These are phyloP conservation scores for Drosophila athabasca DNA, from an alignment of 1,140 invertebrate genomes.

Conservation along the genomic window DNA sequence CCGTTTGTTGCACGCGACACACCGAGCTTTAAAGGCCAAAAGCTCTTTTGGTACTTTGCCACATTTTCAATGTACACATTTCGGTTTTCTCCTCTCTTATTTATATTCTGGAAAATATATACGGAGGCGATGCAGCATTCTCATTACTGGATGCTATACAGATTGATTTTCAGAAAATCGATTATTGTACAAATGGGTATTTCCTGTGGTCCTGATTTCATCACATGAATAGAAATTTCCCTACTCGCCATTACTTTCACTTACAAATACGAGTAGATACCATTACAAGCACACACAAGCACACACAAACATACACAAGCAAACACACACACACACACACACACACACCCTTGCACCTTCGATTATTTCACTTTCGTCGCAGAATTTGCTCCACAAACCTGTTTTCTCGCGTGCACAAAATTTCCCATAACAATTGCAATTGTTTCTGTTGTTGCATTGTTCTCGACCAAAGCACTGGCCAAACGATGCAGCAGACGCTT, in stretches of 20 bases:
- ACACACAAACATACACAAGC: neutral
- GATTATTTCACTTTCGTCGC: slow-evolving; percentile 45
- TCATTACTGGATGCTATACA: too few relatives aligned
- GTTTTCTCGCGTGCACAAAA: slow-evolving; percentile 51
- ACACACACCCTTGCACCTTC: slow-evolving; percentile 10
- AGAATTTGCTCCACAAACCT: slow-evolving; percentile 67
- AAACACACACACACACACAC: neutral
- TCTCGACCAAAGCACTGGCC: slow-evolving; percentile 8
- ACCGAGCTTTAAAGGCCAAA: slow-evolving; percentile 23
- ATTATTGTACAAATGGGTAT: neutral
- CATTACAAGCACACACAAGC: too few relatives aligned
- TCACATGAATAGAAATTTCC: slow-evolving; percentile 6
- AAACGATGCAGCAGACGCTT: too few relatives aligned
- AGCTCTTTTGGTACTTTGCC: slow-evolving; percentile 27
- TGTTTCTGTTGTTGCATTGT: slow-evolving; percentile 53
- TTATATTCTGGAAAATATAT: too few relatives aligned
- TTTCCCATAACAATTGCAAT: slow-evolving; percentile 65
- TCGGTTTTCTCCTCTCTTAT: too few relatives aligned
- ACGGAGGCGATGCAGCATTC: too few relatives aligned
- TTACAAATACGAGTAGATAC: neutral
- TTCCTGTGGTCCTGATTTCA: neutral
- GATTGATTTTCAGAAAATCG: too few relatives aligned
- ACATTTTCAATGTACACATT: too few relatives aligned
- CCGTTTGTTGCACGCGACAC: slow-evolving; percentile 7
- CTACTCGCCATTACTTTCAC: slow-evolving; percentile 26